Conservation (phyloP, 2,797 vertebrate species). For the Sebastes nivosus region DNA sequence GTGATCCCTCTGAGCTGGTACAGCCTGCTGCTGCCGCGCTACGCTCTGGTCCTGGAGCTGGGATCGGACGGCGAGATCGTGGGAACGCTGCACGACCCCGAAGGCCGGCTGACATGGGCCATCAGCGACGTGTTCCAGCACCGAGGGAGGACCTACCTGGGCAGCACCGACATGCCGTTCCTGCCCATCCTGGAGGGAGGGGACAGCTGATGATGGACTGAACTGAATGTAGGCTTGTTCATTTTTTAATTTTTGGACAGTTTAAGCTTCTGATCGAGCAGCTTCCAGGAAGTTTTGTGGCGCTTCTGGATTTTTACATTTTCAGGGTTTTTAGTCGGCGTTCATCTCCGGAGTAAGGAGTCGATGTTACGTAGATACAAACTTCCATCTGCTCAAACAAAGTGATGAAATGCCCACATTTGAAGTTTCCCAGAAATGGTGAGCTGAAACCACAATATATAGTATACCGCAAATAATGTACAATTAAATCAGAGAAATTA, state of each 20-base stretch:
- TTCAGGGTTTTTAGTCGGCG: neutral
- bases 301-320: neutral
- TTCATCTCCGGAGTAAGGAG: neutral
- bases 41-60: conserved; percentile 79
- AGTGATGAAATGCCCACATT: neutral
- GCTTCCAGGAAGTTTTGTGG: rapidly evolving
- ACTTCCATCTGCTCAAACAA: neutral
- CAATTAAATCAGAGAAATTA: neutral
- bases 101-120: conserved; percentile 68
- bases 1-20: conserved; percentile 73
- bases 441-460: neutral
- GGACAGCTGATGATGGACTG: conserved; percentile 22
- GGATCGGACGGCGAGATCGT: conserved; percentile 50
- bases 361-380: neutral
- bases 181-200: conserved; percentile 67
- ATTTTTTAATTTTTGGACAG: neutral
- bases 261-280: neutral
- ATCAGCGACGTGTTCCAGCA: conserved; percentile 82
- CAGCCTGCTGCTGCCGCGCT: conserved; percentile 68
- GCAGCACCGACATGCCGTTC: conserved; percentile 79
- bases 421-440: neutral
- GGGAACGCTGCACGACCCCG: conserved; percentile 70
- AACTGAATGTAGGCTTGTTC: neutral
- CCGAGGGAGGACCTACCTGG: conserved; percentile 66
- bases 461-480: neutral